Evolutionary conservation across 2,113 vertebrate species (phyloP).

Genomic region (Tragelaphus imberbis): DNA sequence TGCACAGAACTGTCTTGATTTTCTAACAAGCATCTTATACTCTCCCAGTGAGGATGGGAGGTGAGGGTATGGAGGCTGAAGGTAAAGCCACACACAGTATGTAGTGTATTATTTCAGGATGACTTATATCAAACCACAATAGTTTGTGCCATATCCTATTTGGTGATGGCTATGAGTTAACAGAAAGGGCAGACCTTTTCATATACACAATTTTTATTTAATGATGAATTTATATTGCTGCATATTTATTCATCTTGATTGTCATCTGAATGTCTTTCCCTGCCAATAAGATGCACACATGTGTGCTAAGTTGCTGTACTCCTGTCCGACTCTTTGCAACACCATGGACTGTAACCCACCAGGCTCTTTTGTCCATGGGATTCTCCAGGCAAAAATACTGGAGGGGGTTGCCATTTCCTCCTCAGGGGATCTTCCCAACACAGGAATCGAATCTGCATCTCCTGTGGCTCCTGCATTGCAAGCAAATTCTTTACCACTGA

Average conservation of each 20-base stretch:
- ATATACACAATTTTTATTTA: background rate
- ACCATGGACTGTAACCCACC: background rate
- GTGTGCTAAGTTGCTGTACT: background rate
- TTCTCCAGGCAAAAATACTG: background rate
- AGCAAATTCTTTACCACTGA: background rate
- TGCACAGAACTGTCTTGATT: background rate
- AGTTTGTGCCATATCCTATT: rapidly evolving
- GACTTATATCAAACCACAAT: background rate
- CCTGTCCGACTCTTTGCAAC: background rate
- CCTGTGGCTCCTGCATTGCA: background rate
- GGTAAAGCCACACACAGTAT: background rate
- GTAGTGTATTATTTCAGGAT: background rate
- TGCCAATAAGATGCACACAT: background rate
- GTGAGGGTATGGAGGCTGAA: background rate
- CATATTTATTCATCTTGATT: background rate
- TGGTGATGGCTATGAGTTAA: background rate
- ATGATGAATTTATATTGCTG: background rate
- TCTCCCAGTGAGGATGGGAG: background rate
- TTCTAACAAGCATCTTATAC: background rate
- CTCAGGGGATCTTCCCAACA: background rate
- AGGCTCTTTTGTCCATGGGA: background rate
- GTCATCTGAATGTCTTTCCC: background rate
- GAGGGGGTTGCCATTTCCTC: background rate
- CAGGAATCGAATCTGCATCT: background rate
- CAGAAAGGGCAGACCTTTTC: background rate